phyloP scores from a whole-genome alignment of 2,113 vertebrate species.

The Stigmatopora argus region DNA sequence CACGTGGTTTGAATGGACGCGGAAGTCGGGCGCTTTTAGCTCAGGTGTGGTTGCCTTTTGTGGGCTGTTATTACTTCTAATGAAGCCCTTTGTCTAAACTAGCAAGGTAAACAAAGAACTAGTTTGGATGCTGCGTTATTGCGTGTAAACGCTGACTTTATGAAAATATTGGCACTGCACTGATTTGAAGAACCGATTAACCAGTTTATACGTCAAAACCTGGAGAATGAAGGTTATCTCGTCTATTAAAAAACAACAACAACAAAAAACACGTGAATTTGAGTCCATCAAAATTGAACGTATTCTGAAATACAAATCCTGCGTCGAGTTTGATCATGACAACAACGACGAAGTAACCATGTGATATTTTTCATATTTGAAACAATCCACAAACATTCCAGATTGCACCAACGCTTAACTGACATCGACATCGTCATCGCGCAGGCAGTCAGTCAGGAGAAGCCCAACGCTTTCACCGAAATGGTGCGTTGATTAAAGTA shows the following conservation, averaged over 20 bases:
- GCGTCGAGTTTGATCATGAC: not conserved
- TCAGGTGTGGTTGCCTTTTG: not conserved
- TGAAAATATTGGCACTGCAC: not conserved
- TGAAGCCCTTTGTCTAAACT: not conserved
- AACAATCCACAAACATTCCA: not conserved
- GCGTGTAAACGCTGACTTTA: not conserved
- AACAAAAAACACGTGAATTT: not conserved
- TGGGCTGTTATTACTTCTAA: no score
- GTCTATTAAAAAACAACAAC: not conserved
- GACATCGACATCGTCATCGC: not conserved
- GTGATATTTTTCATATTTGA: not conserved
- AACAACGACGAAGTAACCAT: not conserved
- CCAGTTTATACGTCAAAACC: not conserved
- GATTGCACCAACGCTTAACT: not conserved
- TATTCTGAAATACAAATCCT: not conserved
- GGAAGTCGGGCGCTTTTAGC: conserved; percentile 31
- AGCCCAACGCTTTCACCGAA: not conserved
- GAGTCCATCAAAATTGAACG: not conserved
- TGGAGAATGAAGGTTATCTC: not conserved
- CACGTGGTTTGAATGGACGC: conserved; percentile 29
- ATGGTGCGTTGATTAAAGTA: not conserved
- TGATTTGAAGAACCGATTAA: not conserved
- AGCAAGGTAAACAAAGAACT: not conserved
- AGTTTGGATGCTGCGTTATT: not conserved
- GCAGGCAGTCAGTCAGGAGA: not conserved